These are phyloP conservation scores for Brienomyrus longianalis DNA, from an alignment of 2,113 vertebrate species.

Conservation along the genomic window DNA sequence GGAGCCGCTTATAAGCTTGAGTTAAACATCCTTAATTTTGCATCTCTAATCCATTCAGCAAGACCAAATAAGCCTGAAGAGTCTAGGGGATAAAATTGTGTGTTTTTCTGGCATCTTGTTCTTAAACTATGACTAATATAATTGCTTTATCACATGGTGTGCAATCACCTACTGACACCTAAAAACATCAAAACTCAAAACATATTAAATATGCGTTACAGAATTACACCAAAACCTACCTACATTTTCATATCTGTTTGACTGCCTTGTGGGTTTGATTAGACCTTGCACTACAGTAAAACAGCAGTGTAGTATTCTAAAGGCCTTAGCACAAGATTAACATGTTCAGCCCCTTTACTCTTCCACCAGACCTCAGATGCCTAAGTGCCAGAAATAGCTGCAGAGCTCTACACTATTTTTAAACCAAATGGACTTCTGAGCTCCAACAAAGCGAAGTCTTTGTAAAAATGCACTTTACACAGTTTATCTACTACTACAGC, in stretches of 20 bases:
- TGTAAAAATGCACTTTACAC: background rate
- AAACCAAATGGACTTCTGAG: background rate
- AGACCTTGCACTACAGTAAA: slow-evolving; percentile 19
- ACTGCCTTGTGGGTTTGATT: slow-evolving; percentile 31
- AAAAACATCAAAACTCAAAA: background rate
- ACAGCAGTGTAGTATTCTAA: slow-evolving; percentile 4
- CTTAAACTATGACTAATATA: background rate
- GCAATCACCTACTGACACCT: background rate
- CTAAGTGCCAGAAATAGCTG: slow-evolving; percentile 33
- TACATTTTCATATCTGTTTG: slow-evolving; percentile 15
- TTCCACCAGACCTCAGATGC: slow-evolving; percentile 23
- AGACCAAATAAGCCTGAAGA: background rate
- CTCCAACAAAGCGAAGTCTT: background rate
- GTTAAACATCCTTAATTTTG: background rate
- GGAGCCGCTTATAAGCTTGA: background rate
- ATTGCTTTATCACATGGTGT: background rate
- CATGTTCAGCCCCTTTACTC: slow-evolving; percentile 31
- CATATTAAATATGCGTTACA: background rate
- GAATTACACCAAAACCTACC: background rate
- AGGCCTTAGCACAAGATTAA: slow-evolving; percentile 26
- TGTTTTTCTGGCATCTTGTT: background rate
- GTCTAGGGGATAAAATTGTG: background rate
- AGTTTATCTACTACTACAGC: background rate
- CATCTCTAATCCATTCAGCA: background rate
- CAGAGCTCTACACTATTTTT: slow-evolving; percentile 16